Evolutionary conservation across 2,113 vertebrate species (phyloP).

Genomic region (Gymnobelideus leadbeateri): DNA sequence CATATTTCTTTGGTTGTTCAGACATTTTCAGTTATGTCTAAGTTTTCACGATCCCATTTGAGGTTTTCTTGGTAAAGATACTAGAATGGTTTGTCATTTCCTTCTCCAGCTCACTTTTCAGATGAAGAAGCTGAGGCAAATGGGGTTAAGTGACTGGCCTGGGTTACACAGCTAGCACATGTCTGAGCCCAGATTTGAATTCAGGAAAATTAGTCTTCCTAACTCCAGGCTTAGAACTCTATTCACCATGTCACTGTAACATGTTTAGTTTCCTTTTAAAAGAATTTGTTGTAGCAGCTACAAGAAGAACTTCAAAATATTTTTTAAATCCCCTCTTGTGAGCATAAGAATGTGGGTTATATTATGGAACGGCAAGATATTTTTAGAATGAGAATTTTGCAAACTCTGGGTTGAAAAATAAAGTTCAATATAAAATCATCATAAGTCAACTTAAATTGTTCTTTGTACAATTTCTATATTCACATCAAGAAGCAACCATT

Average conservation of each 20-base stretch:
- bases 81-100: not conserved
- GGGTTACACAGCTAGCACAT: not conserved
- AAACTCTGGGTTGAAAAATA: not conserved
- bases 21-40: not conserved
- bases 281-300: not conserved
- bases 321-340: not conserved
- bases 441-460: too few relatives aligned
- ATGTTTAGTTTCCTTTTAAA: not conserved
- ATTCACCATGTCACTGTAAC: not conserved
- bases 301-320: not conserved
- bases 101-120: not conserved
- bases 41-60: not conserved
- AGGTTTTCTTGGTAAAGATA: not conserved
- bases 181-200: not conserved
- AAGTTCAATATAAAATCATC: not conserved
- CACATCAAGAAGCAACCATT: too few relatives aligned
- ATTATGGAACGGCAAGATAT: not conserved
- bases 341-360: not conserved
- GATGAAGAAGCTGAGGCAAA: not conserved
- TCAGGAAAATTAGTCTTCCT: not conserved
- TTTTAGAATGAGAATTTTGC: not conserved
- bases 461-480: too few relatives aligned
- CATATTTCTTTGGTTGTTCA: not conserved
- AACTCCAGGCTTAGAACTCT: not conserved
- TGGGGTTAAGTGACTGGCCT: not conserved